Evolutionary conservation across 2,888 invertebrate genomes (phyloP), one percentile per base, ranked within the genome.

Genomic region (Panorpa germanica): DNA sequence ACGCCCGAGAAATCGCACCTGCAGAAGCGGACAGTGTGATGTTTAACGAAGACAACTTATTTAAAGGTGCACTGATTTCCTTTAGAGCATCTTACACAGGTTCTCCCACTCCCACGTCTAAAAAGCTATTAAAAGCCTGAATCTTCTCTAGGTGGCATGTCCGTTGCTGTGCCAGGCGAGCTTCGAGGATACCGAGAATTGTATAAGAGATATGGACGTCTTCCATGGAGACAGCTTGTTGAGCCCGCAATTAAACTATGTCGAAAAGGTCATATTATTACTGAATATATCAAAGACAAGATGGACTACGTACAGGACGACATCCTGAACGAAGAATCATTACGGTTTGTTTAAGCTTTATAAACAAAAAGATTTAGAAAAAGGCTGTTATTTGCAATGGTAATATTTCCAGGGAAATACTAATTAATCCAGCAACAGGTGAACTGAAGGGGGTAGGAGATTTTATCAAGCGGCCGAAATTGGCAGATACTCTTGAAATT

Each of bases 121-220:
- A n/a, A n/a, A n/a, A n/a, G n/a, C n/a, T n/a, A 62, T 4, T 54
- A 44, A n/a, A n/a, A n/a, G n/a, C 21, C n/a, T 29, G 11, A 29
- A 31, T 33, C 47, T 5, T 34, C 37, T 12, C 34, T 51, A 57
- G 75, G 73, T 38, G 75, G 71, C 1, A 52, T 71, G 40, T 65
- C 86, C 1, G 65, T 80, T 9, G 93, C 75, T 9, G 76, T 93
- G n/a, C 91, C 93, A 0, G 88, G 88, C 6, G 91, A 91, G 53
- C 50, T 93, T 10, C 57, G 65, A 32, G 93, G 93, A 2, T 85
- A 85, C 49, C 75, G 76, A 65, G 69, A 62, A 34, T 68, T 83
- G 19, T 70, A 85, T 53, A 52, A 66, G 38, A 57, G 53, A 39
- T 83, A 73, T 47, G 86, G 88, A 2, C 63, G 60, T 35, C 54